These are phyloP conservation scores for Cylas formicarius DNA, from an alignment of 1,140 invertebrate genomes.

Conservation along the genomic window DNA sequence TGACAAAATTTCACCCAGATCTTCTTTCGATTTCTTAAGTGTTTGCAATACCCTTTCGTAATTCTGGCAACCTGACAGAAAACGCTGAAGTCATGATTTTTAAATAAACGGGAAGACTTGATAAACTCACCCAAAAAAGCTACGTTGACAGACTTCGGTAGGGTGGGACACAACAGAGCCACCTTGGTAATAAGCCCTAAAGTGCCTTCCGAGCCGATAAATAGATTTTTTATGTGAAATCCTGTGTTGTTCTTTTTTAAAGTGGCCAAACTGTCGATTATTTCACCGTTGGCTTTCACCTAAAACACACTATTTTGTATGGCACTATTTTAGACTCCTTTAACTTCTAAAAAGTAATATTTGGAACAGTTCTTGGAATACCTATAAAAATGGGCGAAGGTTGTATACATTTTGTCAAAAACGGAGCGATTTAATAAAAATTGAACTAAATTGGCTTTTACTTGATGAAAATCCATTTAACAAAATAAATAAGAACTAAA, in stretches of 20 bases:
- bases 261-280: conserved; percentile 77
- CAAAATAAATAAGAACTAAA: too few relatives aligned
- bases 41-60: conserved; percentile 74
- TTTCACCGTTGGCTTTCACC: conserved; percentile 82
- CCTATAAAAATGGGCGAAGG: too few relatives aligned
- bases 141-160: conserved; percentile 71
- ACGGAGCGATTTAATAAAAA: too few relatives aligned
- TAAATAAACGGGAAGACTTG: too few relatives aligned
- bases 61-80: conserved; percentile 54
- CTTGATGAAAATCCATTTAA: too few relatives aligned
- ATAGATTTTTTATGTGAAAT: conserved; percentile 92
- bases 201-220: conserved; percentile 96
- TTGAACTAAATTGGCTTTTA: too few relatives aligned
- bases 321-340: background rate
- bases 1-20: conserved; percentile 83
- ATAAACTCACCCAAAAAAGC: conserved; percentile 82
- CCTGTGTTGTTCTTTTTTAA: conserved; percentile 97
- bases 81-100: conserved; percentile 1
- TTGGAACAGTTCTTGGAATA: too few relatives aligned
- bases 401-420: too few relatives aligned
- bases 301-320: conserved; percentile 37
- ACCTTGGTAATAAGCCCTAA: conserved; percentile 92
- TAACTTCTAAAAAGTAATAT: too few relatives aligned
- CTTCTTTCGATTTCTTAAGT: conserved; percentile 61
- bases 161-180: conserved; percentile 78